Conservation (phyloP, 2,113 vertebrate species). For the Mormyrus lacerda region DNA sequence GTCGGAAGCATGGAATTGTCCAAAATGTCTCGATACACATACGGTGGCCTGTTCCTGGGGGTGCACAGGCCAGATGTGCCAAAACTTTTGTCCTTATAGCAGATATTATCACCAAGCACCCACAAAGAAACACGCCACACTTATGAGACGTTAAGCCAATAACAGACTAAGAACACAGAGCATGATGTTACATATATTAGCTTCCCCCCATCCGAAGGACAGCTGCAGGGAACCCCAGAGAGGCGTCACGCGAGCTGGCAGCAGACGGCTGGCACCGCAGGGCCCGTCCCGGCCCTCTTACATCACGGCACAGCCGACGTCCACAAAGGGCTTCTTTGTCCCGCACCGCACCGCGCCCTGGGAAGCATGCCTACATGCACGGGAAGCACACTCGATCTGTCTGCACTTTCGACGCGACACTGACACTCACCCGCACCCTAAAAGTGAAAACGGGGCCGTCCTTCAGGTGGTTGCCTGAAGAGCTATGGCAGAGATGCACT, state of each 20-base stretch:
- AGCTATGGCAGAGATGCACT: background rate
- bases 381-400: background rate
- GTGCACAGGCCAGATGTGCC: too few relatives aligned
- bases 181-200: background rate
- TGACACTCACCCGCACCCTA: background rate
- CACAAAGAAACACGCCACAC: background rate
- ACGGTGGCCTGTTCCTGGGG: too few relatives aligned
- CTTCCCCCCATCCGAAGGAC: background rate
- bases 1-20: too few relatives aligned
- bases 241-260: background rate
- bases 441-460: background rate
- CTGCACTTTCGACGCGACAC: background rate
- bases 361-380: background rate
- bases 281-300: background rate
- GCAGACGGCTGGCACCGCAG: background rate
- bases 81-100: too few relatives aligned
- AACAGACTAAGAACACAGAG: background rate
- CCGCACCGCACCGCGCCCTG: background rate
- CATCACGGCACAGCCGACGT: background rate
- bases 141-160: background rate
- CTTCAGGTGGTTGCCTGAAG: background rate
- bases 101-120: background rate
- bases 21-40: too few relatives aligned
- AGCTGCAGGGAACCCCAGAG: background rate
- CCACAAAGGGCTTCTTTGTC: background rate